Evolutionary conservation across 2,113 vertebrate species (phyloP).

Genomic region (Peromyscus leucopus): DNA sequence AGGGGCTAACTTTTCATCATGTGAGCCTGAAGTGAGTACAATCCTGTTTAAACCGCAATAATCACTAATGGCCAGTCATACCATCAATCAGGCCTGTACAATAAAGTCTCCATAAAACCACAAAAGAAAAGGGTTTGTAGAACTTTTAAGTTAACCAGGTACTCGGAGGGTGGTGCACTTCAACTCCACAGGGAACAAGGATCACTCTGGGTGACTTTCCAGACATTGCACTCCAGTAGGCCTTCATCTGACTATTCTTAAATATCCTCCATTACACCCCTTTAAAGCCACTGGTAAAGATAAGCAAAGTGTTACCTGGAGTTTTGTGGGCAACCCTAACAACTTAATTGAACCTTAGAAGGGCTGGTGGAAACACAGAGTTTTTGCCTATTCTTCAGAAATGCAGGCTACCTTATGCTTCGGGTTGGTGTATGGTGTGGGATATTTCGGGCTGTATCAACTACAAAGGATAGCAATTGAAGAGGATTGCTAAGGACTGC

Average conservation of each 20-base stretch:
- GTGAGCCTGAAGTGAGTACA: not conserved
- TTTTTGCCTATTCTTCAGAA: not conserved
- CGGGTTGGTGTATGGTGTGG: not conserved
- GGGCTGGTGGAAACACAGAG: not conserved
- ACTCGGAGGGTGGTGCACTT: not conserved
- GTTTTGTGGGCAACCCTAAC: not conserved
- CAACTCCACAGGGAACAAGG: not conserved
- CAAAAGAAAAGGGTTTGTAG: not conserved
- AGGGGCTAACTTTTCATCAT: not conserved
- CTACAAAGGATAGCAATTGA: not conserved
- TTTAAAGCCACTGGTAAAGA: not conserved
- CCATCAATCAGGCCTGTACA: not conserved
- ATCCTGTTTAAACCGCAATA: not conserved
- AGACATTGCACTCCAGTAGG: not conserved
- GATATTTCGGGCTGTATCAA: not conserved
- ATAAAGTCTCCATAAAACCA: not conserved
- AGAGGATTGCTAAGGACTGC: constrained; percentile 1
- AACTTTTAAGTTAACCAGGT: not conserved
- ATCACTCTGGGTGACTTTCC: not conserved
- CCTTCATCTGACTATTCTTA: not conserved
- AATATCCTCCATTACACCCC: not conserved
- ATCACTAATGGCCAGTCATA: not conserved
- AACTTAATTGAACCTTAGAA: not conserved
- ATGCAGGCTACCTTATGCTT: not conserved
- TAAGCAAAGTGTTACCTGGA: not conserved